phyloP scores from a whole-genome alignment of 1,140 invertebrate genomes.

The Zaprionus africanus region DNA sequence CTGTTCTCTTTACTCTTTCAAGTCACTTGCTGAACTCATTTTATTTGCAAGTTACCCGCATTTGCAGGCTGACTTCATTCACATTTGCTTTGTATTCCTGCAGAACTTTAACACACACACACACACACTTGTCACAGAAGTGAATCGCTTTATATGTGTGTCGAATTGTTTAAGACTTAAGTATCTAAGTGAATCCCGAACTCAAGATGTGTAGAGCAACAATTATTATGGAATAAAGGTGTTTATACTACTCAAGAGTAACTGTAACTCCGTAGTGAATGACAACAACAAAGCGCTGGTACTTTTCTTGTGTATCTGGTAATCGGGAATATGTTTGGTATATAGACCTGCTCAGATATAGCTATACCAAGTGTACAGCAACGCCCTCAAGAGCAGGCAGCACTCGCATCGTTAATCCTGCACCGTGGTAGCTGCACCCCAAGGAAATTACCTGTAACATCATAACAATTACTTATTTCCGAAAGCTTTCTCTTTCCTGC shows the following conservation, averaged over 20 bases:
- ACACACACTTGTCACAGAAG: neutral
- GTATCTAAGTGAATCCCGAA: neutral
- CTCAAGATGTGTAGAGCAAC: slow-evolving; percentile 2
- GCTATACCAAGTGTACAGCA: neutral
- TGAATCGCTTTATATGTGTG: slow-evolving; percentile 1
- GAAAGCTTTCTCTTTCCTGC: slow-evolving; percentile 44
- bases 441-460: slow-evolving; percentile 72
- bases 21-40: neutral
- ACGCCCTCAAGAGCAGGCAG: neutral
- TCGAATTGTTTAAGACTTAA: slow-evolving; percentile 3
- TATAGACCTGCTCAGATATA: neutral
- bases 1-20: neutral
- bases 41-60: slow-evolving; percentile 2
- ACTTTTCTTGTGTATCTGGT: neutral
- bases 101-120: neutral
- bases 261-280: slow-evolving; percentile 4
- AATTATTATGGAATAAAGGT: slow-evolving; percentile 6
- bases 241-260: slow-evolving; percentile 3
- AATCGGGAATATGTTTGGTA: neutral
- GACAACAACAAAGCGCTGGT: neutral
- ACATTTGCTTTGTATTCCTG: neutral
- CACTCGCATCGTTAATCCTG: slow-evolving; percentile 38
- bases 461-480: slow-evolving; percentile 60
- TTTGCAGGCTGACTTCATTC: neutral
- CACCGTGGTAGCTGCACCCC: slow-evolving; percentile 5